phyloP scores from a whole-genome alignment of 1,140 invertebrate genomes.

The Lasaia peninsularis region DNA sequence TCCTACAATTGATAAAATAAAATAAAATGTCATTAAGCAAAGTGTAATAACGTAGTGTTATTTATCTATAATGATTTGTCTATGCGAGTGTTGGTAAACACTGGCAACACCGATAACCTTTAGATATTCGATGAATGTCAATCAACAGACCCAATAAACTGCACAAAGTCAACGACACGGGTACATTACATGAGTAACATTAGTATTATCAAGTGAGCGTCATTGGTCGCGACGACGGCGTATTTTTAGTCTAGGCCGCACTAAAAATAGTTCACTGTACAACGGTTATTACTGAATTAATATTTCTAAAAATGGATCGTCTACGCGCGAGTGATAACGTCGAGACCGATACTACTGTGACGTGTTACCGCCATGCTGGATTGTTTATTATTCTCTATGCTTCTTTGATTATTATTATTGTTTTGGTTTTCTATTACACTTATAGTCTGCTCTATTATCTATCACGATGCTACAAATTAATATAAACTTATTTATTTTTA shows the following conservation, averaged over 20 bases:
- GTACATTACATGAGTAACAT: slow-evolving; percentile 60
- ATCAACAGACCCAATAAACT: slow-evolving; percentile 56
- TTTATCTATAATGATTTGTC: slow-evolving; percentile 17
- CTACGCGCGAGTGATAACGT: slow-evolving; percentile 66
- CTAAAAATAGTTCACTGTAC: slow-evolving; percentile 70
- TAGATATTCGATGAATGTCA: slow-evolving; percentile 47
- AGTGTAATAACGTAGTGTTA: slow-evolving; percentile 11
- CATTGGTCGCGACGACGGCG: slow-evolving; percentile 55
- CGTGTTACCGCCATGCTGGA: slow-evolving; percentile 52
- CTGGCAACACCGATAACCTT: slow-evolving; percentile 48
- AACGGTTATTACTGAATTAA: slow-evolving; percentile 75
- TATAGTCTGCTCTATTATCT: too few relatives aligned
- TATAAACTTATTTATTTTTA: too few relatives aligned
- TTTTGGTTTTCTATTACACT: background rate
- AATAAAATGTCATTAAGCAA: background rate
- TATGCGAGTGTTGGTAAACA: slow-evolving; percentile 33
- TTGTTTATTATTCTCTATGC: slow-evolving; percentile 46
- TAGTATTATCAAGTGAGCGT: slow-evolving; percentile 70
- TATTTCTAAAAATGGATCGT: slow-evolving; percentile 76
- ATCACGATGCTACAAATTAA: too few relatives aligned
- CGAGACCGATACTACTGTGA: slow-evolving; percentile 65
- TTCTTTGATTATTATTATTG: slow-evolving; percentile 1
- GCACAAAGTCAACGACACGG: slow-evolving; percentile 68
- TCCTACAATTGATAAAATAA: too few relatives aligned
- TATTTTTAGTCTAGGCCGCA: slow-evolving; percentile 74